Evolutionary conservation across 2,888 invertebrate species (phyloP), one percentile per base, ranked within the genome.

Genomic region (Pterostichus niger): DNA sequence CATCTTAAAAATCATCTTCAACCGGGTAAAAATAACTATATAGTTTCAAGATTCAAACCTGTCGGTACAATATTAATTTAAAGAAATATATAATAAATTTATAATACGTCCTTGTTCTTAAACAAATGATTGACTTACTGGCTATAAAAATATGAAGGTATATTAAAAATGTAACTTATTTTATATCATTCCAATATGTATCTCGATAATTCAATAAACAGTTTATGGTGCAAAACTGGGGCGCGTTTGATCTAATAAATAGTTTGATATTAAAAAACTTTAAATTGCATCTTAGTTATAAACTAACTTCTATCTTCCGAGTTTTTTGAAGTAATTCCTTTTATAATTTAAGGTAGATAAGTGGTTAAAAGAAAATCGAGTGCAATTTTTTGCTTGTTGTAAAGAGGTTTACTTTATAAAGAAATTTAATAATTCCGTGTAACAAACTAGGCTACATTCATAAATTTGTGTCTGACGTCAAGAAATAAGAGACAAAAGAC

Each of bases 221-320:
- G 40, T 40, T 40, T 9, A 7, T 40, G 40, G 9, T 24, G 24
- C 24, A 40, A 6, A 40, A 40, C 6, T 9, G 40, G 40, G 5
- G 6, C 40, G 40, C 40, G 40, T 40, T 40, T 40, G 40, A 59
- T 59, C 59, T 15, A 10, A 2, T 59, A 59, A 31, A 59, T 24
- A 24, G 59, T 59, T 59, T 59, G 24, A 59, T 31, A 59, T 59
- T 59, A 59, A 24, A 59, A 59, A 59, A 59, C 59, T 59, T 59
- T 59, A 59, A 59, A 59, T 59, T 59, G 24, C 59, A 40, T 40
- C 40, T 40, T 40, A 6, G 7, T 31, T 24, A 24, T 59, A 59
- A 59, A 59, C 17, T 11, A 59, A 40, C 40, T 40, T 40, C 6
- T 40, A 59, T 59, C 59, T 59, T 11, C 4, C 9, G 24, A 59